These are phyloP conservation scores for Eubucco bourcierii DNA, from an alignment of 2,113 vertebrate genomes.

Conservation along the genomic window DNA sequence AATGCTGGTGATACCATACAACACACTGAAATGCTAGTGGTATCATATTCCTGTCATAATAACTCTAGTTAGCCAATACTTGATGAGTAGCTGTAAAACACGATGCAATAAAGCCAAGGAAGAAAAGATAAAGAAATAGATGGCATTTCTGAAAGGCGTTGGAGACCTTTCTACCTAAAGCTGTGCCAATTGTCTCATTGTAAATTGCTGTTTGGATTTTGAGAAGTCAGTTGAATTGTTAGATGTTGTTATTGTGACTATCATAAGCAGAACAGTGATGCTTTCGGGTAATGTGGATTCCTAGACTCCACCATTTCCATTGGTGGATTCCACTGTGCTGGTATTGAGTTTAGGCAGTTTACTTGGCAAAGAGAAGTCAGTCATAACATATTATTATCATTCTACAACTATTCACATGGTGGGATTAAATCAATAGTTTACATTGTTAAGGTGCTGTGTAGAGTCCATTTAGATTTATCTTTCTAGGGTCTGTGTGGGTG, in stretches of 20 bases:
- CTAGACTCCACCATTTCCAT: background rate
- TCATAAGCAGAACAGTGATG: background rate
- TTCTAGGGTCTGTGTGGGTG: background rate
- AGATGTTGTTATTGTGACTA: background rate
- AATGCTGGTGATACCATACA: no score
- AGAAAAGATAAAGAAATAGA: slow-evolving; percentile 33
- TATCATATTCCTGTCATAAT: slow-evolving; percentile 24
- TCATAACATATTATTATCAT: fast-evolving
- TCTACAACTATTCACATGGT: fast-evolving
- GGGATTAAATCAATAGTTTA: background rate
- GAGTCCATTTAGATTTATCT: background rate
- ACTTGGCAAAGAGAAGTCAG: background rate
- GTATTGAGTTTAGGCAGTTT: background rate
- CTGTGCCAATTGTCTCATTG: background rate
- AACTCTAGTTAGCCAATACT: slow-evolving; percentile 2
- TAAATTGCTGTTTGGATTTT: slow-evolving; percentile 20
- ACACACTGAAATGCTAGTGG: no score
- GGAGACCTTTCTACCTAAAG: slow-evolving; percentile 39
- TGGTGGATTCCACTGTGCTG: background rate
- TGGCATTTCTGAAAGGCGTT: background rate
- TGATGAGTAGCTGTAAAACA: slow-evolving; percentile 44
- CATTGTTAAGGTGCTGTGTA: background rate
- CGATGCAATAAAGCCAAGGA: slow-evolving; percentile 29
- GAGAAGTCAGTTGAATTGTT: background rate
- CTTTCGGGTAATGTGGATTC: background rate